Evolutionary conservation across 2,888 invertebrate genomes (phyloP), one percentile per base, ranked within the genome.

Genomic region (Heliconius erato): DNA sequence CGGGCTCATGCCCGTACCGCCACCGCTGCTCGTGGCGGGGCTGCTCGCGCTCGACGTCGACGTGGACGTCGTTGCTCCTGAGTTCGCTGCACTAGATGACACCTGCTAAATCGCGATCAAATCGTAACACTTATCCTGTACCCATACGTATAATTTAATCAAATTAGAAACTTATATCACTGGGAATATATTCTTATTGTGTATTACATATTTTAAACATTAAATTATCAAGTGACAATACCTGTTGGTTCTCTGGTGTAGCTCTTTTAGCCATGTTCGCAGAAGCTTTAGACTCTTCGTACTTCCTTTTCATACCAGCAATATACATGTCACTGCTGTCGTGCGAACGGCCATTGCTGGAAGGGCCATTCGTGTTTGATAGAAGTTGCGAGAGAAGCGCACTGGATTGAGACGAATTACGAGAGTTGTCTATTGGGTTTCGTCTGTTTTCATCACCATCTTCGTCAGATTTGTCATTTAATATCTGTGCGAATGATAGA

Each of bases 381-480:
- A 95, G 89, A 85, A 94, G 88, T 87, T 97, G 96, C 1, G 96
- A 96, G 84, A 97, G 93, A 49, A 97, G 90, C 79, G 96, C 97
- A 87, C 96, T 96, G 77, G 95, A 94, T 91, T 96, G 92, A 86
- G 96, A 87, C 16, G 89, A 86, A 49, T 89, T 88, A 49, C 92
- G 90, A 32, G 88, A 88, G 11, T 88, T 88, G 26, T 92, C 93
- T 28, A 88, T 89, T 26, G 91, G 89, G 86, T 92, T 93, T 88
- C 93, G 96, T 87, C 96, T 95, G 86, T 94, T 94, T 85, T 97
- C 97, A 83, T 97, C 96, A 85, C 97, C 97, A 87, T 98, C 98
- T 87, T 98, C 98, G 88, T 98, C 98, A 83, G 97, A 97, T 93
- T 98, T 98, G 86, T 98, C 98, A 90, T 98, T 98, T 85, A 98